Conservation (phyloP, 2,113 vertebrate genomes). For the Theristicus caerulescens region DNA sequence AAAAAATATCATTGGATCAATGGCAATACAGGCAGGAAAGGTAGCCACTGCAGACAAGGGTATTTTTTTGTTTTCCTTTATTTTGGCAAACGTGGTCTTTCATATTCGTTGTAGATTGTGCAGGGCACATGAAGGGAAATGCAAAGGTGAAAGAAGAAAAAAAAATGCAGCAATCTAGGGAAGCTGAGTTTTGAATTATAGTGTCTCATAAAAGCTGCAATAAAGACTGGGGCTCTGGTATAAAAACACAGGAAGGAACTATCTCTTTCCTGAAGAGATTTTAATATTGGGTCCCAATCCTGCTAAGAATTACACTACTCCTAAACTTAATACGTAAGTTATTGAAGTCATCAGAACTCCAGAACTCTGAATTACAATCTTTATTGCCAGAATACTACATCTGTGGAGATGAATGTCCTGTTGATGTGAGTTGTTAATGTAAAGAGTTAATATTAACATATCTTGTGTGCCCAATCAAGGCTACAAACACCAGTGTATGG, state of each 20-base stretch:
- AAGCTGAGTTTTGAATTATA: slow-evolving; percentile 31
- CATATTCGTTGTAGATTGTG: neutral
- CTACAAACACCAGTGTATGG: neutral
- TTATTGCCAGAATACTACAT: neutral
- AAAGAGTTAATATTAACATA: neutral
- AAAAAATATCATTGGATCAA: neutral
- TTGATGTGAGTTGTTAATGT: neutral
- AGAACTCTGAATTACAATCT: neutral
- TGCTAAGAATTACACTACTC: slow-evolving; percentile 8
- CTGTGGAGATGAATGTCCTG: neutral
- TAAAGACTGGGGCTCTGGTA: slow-evolving; percentile 1
- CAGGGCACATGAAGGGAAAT: neutral
- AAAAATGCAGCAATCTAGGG: neutral
- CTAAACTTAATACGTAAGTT: neutral
- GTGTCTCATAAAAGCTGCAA: slow-evolving; percentile 26
- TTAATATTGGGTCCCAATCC: slow-evolving; percentile 5
- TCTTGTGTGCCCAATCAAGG: neutral
- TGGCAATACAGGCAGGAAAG: neutral
- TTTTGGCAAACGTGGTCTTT: neutral
- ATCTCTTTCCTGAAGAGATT: slow-evolving; percentile 18
- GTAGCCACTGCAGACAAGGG: neutral
- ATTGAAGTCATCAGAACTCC: neutral
- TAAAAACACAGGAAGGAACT: slow-evolving; percentile 38
- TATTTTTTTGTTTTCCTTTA: neutral
- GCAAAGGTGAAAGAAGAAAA: slow-evolving; percentile 1